Evolutionary conservation across 2,888 invertebrate species (phyloP), one percentile per base, ranked within the genome.

Genomic region (Yponomeuta plumbellus): DNA sequence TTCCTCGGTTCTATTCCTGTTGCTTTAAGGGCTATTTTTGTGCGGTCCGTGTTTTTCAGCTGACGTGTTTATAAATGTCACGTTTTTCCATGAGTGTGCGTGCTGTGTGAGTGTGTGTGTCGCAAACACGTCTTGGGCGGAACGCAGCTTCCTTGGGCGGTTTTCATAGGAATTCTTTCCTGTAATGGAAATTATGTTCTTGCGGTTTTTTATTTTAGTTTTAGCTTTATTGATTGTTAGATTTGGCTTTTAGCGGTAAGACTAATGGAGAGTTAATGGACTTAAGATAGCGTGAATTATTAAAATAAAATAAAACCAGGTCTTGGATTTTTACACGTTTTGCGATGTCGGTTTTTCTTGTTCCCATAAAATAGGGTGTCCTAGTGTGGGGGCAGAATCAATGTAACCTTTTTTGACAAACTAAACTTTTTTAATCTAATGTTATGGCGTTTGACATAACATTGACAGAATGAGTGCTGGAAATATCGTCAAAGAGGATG

Each of bases 11-110:
- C 22, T 59, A 22, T 8, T 13, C 22, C 17, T 2, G n/a, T 13
- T 17, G n/a, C 17, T 11, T 40, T 44, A 85, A 70, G 74, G 79
- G 70, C 69, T 22, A 71, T 20, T 69, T 74, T 79, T 84, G 5
- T 70, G 65, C 66, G 79, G 1, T 17, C 5, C 34, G 59, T 66
- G 69, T 73, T 79, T 84, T 88, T 87, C 88, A 88, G 89, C 89
- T 90, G 89, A 90, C 89, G 81, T 80, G 81, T 83, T 83, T 83
- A 83, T 84, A 83, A 85, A 85, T 86, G 85, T 84, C 83, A 84
- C 81, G 80, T 80, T 39, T 68, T 64, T 71, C 73, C 67, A 67
- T 69, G 70, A 74, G 76, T 76, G 75, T 72, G 74, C 61, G 72
- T 66, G 20, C 39, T 63, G 65, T 65, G 62, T 59, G 58, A 39